Base-by-base conservation (phyloP, 2,888 invertebrate genomes). In the Anorthoa munda region DNA sequence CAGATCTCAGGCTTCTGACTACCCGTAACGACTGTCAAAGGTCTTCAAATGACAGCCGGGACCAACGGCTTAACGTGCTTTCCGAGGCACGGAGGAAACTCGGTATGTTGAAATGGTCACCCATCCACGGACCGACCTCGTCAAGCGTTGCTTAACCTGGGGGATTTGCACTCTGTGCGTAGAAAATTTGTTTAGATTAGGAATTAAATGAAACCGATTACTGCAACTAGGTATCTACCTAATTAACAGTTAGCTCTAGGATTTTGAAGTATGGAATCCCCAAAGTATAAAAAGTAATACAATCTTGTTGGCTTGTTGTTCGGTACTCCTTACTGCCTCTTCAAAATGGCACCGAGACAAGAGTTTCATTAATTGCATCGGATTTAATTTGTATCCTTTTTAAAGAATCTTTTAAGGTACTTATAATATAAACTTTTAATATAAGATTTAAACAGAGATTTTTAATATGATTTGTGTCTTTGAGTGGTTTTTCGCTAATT, bases 281-380 rank as follows among this genome's bases (percentile, higher is more conserved):
- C 21, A 55, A 67, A 67, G n/a, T 31, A 67, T 58, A 21, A 64
- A 26, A 65, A 65, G 26, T 66, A 66, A 51, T 63, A 11, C 23
- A 31, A 3, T 21, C 51, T n/a, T 39, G 26, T 61, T 76, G n/a
- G 7, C 11, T 75, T 61, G 11, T 50, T 45, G n/a, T 50, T 51
- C 23, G 15, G 1, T 59, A 26, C 2, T 60, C 9, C 12, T 61
- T 51, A 59, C 15, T 60, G 7, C 0, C 4, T 17, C 9, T 48
- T 64, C 7, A 53, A 56, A 45, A 55, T n/a, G 50, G 45, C 23
- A 51, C 13, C 21, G 9, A 50, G 15, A 61, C 5, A 18, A 9
- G 26, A 39, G 48, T 58, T 72, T 21, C 13, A 46, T 70, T 56
- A 15, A 48, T 69, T 53, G 23, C 55, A 56, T 17, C 56, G 23